Conservation (phyloP, 2,888 invertebrate genomes). For the Cremastinae sp. region DNA sequence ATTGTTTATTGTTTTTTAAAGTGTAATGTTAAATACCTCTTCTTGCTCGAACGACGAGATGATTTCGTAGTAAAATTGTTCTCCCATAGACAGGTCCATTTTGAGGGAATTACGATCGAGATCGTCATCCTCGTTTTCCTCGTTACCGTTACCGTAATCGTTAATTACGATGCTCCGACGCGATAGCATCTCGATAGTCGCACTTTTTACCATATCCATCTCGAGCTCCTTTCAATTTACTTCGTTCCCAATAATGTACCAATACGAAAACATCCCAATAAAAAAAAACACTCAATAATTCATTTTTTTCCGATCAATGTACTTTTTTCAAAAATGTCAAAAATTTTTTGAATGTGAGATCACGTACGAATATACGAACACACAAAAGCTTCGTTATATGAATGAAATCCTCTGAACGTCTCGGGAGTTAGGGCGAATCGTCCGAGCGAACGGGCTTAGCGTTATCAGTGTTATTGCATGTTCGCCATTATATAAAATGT, state of each 20-base stretch:
- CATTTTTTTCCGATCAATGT: too few relatives aligned
- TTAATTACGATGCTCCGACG: constrained; percentile 75
- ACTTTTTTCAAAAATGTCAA: too few relatives aligned
- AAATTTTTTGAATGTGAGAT: too few relatives aligned
- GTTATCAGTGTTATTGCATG: constrained; percentile 50
- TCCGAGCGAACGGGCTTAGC: constrained; percentile 34
- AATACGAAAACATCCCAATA: too few relatives aligned
- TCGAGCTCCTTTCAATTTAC: constrained; percentile 6
- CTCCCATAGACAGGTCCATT: constrained; percentile 77
- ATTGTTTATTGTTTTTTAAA: too few relatives aligned
- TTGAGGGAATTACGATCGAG: constrained; percentile 74
- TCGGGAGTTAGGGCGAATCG: constrained; percentile 23
- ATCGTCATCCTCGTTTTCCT: constrained; percentile 68
- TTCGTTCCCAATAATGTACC: too few relatives aligned
- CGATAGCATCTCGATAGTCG: constrained; percentile 77
- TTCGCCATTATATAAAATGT: constrained; percentile 41
- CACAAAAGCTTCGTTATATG: constrained; percentile 22
- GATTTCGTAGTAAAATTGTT: constrained; percentile 79
- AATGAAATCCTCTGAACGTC: constrained; percentile 45
- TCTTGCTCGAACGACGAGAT: constrained; percentile 78
- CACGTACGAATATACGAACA: background rate
- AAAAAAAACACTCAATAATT: too few relatives aligned
- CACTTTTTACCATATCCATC: constrained; percentile 77
- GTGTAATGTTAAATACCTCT: constrained; percentile 72
- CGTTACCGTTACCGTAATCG: constrained; percentile 71